These are phyloP conservation scores for Alviniconcha marisindica DNA, from an alignment of 1,140 invertebrate species.

Conservation along the genomic window DNA sequence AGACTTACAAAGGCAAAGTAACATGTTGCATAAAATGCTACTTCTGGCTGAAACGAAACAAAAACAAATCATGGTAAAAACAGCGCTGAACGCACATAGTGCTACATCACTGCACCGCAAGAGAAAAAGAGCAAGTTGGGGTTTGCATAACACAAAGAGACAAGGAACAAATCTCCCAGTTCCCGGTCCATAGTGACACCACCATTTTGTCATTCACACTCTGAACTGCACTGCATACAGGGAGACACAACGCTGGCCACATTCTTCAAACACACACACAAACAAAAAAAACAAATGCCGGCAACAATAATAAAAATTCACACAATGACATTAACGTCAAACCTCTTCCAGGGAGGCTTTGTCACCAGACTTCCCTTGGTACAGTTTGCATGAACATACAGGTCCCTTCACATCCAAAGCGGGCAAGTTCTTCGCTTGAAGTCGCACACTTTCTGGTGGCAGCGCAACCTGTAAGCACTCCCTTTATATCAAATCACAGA, in stretches of 20 bases:
- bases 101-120: not conserved
- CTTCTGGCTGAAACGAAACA: not conserved
- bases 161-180: not conserved
- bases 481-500: constrained; percentile 17
- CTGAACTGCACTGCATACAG: not conserved
- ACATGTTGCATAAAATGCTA: constrained; percentile 14
- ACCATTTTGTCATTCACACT: not conserved
- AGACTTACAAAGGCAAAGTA: not conserved
- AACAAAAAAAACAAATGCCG: not conserved
- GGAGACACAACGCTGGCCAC: not conserved
- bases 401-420: constrained; percentile 13
- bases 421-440: not conserved
- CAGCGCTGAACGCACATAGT: not conserved
- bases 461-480: too few species aligned
- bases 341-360: too few species aligned
- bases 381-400: not conserved
- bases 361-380: too few species aligned
- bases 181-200: not conserved
- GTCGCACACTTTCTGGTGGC: too few species aligned
- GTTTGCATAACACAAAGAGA: constrained; percentile 10
- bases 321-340: not conserved
- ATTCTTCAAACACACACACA: not conserved
- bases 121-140: not conserved
- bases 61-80: not conserved
- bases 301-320: not conserved